Base-by-base conservation (phyloP, 2,797 vertebrate genomes). In the Microcaecilia unicolor region DNA sequence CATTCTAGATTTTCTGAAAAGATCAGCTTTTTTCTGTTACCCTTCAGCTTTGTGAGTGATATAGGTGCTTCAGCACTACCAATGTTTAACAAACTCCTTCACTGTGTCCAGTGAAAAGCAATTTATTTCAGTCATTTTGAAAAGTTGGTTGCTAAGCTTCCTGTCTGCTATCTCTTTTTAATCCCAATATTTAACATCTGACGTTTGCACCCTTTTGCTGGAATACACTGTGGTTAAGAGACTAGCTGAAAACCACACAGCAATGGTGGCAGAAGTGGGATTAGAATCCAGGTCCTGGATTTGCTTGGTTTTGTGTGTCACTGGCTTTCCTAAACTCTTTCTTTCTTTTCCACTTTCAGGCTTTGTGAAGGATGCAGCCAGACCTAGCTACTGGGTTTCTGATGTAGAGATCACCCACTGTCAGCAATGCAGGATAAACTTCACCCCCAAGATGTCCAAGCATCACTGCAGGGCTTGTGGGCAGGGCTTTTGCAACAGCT, bases 391-490 rank as follows among this genome's bases (percentile, higher is more conserved):
- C 66, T 90, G 87, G 86, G 68, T 87, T 9, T 84, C 85, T 0
- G 87, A 90, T 46, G 72, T 83, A 13, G 71, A 86, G 52, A 84
- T 90, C 54, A 64, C 48, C 7, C 61, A 70, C 44, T 90, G 87
- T 47, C 65, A 84, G 42, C 55, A 67, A 32, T 90, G 87, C 55
- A 44, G 49, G 15, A 83, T 72, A 46, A 15, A 34, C 18, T 87
- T 90, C 49, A 82, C 69, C 2, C 15, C 72, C 2, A 50, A 40
- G 16, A 76, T 84, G 67, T 76, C 83, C 25, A 86, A 85, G 59
- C 87, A 90, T 58, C 87, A 90, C 74, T 90, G 87, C 64, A 66
- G 87, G 42, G 81, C 84, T 3, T 90, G 87, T 4, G 87, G 87
- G 2, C 73, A 85, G 61, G 87, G 87, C 0, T 80, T 89, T 57